phyloP scores from a whole-genome alignment of 2,888 invertebrate species.

The Folsomia manolachei region DNA sequence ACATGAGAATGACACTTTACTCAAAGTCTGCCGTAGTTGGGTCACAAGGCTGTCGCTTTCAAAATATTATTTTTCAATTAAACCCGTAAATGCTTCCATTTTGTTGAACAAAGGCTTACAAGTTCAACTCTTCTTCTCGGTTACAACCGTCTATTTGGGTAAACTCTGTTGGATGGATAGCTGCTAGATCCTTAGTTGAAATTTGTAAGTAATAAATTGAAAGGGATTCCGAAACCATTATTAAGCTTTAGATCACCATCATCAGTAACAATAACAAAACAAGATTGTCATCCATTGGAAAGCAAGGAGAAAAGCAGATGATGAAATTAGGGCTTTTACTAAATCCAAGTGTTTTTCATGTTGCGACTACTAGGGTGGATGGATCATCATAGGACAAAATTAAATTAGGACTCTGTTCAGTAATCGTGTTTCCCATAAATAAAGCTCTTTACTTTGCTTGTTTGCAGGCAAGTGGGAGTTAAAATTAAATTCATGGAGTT shows the following conservation, averaged over 20 bases:
- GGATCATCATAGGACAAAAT: too few species aligned
- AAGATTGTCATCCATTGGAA: not conserved
- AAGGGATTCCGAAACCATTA: slow-evolving; percentile 1
- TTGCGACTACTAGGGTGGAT: not conserved
- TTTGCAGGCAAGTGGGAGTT: not conserved
- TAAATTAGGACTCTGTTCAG: too few species aligned
- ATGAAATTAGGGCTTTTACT: slow-evolving; percentile 6
- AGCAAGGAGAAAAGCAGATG: not conserved
- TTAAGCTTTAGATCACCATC: slow-evolving; percentile 8
- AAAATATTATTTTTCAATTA: slow-evolving; percentile 52
- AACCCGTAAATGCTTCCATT: slow-evolving; percentile 26
- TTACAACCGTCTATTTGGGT: not conserved
- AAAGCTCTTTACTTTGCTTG: not conserved
- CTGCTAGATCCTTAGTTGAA: too few species aligned
- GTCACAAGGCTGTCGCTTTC: slow-evolving; percentile 28
- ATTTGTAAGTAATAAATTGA: not conserved
- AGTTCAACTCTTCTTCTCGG: slow-evolving; percentile 4
- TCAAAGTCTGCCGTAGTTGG: not conserved
- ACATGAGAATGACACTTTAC: not conserved
- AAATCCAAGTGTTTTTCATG: not conserved
- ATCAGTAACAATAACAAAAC: slow-evolving; percentile 6
- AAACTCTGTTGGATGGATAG: not conserved
- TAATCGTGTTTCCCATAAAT: not conserved
- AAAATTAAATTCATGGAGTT: too few species aligned
- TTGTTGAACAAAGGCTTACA: slow-evolving; percentile 1